phyloP scores from a whole-genome alignment of 2,888 invertebrate species.

The Ditylenchus weischeri region DNA sequence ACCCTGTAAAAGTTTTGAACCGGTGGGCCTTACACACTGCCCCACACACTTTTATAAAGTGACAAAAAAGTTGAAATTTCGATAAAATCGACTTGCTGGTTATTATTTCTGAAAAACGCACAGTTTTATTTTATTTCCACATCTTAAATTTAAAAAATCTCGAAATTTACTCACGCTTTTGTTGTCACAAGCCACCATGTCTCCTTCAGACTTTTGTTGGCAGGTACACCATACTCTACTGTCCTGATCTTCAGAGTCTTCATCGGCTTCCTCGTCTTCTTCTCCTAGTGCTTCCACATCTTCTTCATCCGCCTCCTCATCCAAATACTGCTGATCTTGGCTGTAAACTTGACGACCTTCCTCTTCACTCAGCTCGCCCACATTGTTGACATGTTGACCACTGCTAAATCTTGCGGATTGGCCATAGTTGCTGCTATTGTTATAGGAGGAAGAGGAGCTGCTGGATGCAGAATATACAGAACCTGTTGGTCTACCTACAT shows the following conservation, averaged over 20 bases:
- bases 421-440: too few relatives aligned
- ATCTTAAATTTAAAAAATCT: neutral
- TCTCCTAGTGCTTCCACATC: conserved; percentile 28
- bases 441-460: conserved; percentile 4
- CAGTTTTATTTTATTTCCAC: too few relatives aligned
- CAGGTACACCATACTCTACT: conserved; percentile 49
- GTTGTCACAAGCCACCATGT: conserved; percentile 95
- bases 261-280: conserved; percentile 36
- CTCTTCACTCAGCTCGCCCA: too few relatives aligned
- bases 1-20: too few relatives aligned
- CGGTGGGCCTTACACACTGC: too few relatives aligned
- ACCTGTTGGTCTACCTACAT: conserved; percentile 2
- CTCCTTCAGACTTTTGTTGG: conserved; percentile 48
- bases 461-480: neutral
- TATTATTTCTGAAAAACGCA: too few relatives aligned
- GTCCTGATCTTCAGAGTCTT: conserved; percentile 32
- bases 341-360: too few relatives aligned
- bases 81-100: too few relatives aligned
- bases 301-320: conserved; percentile 20
- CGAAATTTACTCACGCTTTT: conserved; percentile 73
- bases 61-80: too few relatives aligned
- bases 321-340: conserved; percentile 27
- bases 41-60: too few relatives aligned
- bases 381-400: too few relatives aligned
- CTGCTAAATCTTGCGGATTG: too few relatives aligned